Evolutionary conservation across 2,797 vertebrate genomes (phyloP).

Genomic region (Lepus townsendii): DNA sequence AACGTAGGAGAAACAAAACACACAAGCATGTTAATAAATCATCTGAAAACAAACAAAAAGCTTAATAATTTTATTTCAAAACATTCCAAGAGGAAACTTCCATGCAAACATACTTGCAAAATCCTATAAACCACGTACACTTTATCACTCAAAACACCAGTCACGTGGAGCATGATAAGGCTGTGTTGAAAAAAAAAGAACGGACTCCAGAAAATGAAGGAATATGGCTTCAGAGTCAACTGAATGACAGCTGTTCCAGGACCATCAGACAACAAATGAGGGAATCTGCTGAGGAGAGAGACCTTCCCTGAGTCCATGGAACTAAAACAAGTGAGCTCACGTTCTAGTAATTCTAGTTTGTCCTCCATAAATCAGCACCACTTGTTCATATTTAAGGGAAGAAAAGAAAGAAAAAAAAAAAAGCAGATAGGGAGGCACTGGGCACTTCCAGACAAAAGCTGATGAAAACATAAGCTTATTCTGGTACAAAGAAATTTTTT

Average conservation of each 20-base stretch:
- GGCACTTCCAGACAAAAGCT: constrained; percentile 10
- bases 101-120: constrained; percentile 7
- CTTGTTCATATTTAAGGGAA: not conserved
- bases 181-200: not conserved
- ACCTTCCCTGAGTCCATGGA: not conserved
- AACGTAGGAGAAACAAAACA: constrained; percentile 27
- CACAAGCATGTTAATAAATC: not conserved
- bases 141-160: not conserved
- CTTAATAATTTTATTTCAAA: constrained; percentile 54
- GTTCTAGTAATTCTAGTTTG: not conserved
- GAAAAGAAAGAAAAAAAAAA: not conserved
- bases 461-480: not conserved
- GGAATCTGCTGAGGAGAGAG: constrained; percentile 33
- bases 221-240: not conserved
- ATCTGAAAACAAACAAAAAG: constrained; percentile 4
- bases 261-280: constrained; percentile 10
- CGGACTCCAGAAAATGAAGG: not conserved
- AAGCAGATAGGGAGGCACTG: not conserved
- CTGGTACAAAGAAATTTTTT: no score
- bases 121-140: not conserved
- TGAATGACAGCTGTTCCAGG: not conserved
- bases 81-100: constrained; percentile 23
- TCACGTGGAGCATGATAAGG: not conserved
- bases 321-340: constrained; percentile 23
- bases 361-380: not conserved